Base-by-base conservation (phyloP, 2,888 invertebrate species). In the Myopa tessellatipennis region DNA sequence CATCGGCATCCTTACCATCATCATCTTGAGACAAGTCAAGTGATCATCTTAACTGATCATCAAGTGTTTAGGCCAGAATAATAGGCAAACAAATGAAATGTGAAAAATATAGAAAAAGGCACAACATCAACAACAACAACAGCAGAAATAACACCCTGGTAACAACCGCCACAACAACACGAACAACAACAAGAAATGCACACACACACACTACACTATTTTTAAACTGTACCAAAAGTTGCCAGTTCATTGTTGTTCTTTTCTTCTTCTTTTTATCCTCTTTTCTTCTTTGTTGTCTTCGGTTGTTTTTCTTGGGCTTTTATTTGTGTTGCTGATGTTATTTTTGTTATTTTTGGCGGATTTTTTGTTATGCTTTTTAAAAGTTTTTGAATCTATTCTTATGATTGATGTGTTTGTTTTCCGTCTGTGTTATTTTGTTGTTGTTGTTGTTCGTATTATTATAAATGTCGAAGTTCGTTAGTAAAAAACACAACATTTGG, bases 11-110 rank as follows among this genome's bases (percentile, higher is more conserved):
- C 7, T 18, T 26, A 12, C 12, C 58, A 58, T 38, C 40, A 38
- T 14, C 71, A 58, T 60, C 71, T 72, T 60, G 34, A 72, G 71
- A 72, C 58, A 38, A 72, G 34, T 36, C 58, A 58, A 60, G 58
- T 58, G 40, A 36, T 36, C 45, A 45, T 45, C 71, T 72, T 38
- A 36, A 60, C 58, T 60, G 71, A 38, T 60, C 58, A 50, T 68
- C 40, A n/a, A 12, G 40, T n/a, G 40, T 18, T n/a, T n/a, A n/a
- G 45, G 50, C 45, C 45, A 45, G 6, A n/a, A 45, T 45, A 40
- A 45, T n/a, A n/a, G 18, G 45, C 45, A n/a, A 40, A 45, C 45
- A 68, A 45, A 45, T 45, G 7, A 40, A 45, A 68, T n/a, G 50
- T 18, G n/a, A 40, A 8, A 38, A 8, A 68, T 16, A 18, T 1